Percentiles rank a stretch among this genome's conserved stretches.
Conservation (phyloP, 2,113 vertebrate species). For the Apus apus region DNA sequence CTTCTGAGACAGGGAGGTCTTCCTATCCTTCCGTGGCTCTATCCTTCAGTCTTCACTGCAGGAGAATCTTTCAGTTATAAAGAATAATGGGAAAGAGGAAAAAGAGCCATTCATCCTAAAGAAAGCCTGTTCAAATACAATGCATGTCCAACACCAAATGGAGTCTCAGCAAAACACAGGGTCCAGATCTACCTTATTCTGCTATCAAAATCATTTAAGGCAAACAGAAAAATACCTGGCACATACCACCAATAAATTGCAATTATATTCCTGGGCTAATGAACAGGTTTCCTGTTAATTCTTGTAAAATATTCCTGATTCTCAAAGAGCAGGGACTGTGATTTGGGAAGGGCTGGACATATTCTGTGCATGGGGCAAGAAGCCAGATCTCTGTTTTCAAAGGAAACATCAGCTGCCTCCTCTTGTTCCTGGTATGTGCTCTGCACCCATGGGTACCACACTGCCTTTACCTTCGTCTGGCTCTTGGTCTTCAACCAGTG, state of each 20-base stretch:
- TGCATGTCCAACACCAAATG: neutral
- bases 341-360: neutral
- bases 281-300: neutral
- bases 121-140: neutral
- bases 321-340: neutral
- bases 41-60: conserved; percentile 31
- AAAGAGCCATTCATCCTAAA: neutral
- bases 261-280: neutral
- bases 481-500: rapidly evolving
- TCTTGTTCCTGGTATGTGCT: neutral
- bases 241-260: neutral
- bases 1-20: neutral
- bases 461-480: neutral
- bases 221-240: neutral
- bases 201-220: neutral
- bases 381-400: neutral
- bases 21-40: neutral
- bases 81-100: conserved; percentile 1
- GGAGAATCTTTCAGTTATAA: neutral
- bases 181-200: neutral
- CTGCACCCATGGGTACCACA: rapidly evolving
- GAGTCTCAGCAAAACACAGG: neutral
- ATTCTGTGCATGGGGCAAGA: neutral
- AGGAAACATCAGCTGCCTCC: neutral
- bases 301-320: neutral